phyloP scores from a whole-genome alignment of 2,797 vertebrate genomes.

The Siniperca undulata region DNA sequence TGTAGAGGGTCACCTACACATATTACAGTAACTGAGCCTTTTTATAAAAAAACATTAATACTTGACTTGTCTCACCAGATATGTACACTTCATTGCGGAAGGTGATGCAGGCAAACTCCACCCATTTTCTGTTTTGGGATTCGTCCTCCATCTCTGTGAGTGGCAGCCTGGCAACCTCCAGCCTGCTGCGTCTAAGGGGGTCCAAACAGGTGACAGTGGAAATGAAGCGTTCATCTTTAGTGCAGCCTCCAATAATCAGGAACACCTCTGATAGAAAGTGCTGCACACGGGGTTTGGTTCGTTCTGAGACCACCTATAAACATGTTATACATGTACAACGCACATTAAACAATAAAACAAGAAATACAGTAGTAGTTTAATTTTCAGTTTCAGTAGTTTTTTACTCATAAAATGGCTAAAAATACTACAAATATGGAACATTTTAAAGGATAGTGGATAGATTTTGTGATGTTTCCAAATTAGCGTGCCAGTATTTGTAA shows the following conservation, averaged over 20 bases:
- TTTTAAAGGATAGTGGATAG: background rate
- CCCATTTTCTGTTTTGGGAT: constrained; percentile 94
- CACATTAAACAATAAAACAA: background rate
- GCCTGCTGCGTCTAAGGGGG: constrained; percentile 93
- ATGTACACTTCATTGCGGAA: constrained; percentile 98
- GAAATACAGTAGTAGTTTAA: background rate
- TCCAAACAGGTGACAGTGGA: constrained; percentile 97
- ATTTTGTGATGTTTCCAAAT: background rate
- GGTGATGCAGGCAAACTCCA: constrained; percentile 96
- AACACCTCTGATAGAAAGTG: constrained; percentile 98
- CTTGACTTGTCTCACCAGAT: constrained; percentile 85
- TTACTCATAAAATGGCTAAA: background rate
- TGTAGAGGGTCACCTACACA: background rate
- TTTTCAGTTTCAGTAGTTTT: too few relatives aligned
- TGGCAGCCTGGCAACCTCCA: constrained; percentile 95
- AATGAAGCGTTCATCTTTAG: constrained; percentile 96
- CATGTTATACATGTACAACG: background rate
- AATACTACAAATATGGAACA: background rate
- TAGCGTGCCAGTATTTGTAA: background rate
- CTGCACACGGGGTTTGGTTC: constrained; percentile 93
- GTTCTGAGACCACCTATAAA: constrained; percentile 93
- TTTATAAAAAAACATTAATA: background rate
- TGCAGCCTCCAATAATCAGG: constrained; percentile 97
- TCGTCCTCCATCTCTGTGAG: constrained; percentile 92
- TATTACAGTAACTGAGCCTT: background rate